Evolutionary conservation across 2,113 vertebrate species (phyloP), one percentile per base, ranked within the genome.

Genomic region (Rissa tridactyla): DNA sequence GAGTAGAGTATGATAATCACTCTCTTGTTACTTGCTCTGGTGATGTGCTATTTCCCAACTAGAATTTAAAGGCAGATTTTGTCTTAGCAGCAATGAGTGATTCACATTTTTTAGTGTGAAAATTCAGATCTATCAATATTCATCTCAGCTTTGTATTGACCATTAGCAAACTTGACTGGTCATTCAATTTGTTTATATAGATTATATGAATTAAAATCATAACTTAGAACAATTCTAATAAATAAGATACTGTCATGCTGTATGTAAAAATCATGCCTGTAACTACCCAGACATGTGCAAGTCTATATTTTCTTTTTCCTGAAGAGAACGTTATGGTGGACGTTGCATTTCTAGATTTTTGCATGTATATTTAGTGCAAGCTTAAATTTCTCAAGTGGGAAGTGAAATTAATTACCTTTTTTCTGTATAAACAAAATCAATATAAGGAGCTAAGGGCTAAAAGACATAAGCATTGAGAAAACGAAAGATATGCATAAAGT

Each of bases 391-490:
- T 86, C n/a, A 82, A 86, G 22, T 11, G 18, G 19, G 86, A 64
- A 86, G 11, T 46, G 32, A 88, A 77, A 91, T 70, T 58, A 84
- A 79, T 61, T 85, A 55, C 4, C 49, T 47, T 70, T 80, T 85
- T 40, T 46, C 29, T 82, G 18, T 47, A 60, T 18, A 68, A 94
- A 79, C 3, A 91, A 82, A 91, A 92, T 44, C 89, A 87, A 78
- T 79, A 68, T 9, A 91, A 73, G 61, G 22, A 91, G 32, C 58
- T 65, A 55, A 72, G 54, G 55, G 52, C 71, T 86, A 66, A 77
- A 84, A 73, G 8, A 66, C 23, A 51, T 23, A 83, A 71, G 52
- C 16, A 38, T 64, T 91, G 88, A 34, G 55, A 86, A 92, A 96
- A 78, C 11, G 42, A 87, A 90, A 96, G 26, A 70, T 38, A 60